These are phyloP conservation scores for Bettongia penicillata DNA, from an alignment of 2,113 vertebrate genomes.

Conservation along the genomic window DNA sequence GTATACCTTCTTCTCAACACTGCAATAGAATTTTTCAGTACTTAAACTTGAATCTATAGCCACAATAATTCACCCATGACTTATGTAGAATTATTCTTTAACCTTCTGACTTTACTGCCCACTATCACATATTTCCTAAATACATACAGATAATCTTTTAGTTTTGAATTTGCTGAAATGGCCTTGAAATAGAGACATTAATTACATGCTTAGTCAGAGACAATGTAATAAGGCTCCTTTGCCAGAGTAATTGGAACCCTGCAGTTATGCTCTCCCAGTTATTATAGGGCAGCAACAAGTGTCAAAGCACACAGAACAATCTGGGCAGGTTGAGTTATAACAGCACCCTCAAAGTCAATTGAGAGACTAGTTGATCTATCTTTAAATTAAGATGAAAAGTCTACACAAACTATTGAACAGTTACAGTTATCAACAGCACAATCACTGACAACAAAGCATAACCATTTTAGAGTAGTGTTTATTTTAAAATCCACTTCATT, in stretches of 20 bases:
- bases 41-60: constrained; percentile 17
- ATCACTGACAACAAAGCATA: neutral
- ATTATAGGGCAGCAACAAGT: constrained; percentile 53
- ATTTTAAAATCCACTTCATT: constrained; percentile 53
- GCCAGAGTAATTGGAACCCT: constrained; percentile 65
- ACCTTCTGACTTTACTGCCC: neutral
- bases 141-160: constrained; percentile 7
- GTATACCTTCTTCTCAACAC: neutral
- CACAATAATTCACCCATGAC: constrained; percentile 21
- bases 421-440: constrained; percentile 24
- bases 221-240: constrained; percentile 52
- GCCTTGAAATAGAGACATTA: constrained; percentile 68
- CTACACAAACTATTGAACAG: neutral
- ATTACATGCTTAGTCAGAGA: constrained; percentile 49
- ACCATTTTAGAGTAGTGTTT: constrained; percentile 20
- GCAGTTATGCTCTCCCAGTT: constrained; percentile 26
- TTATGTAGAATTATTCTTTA: neutral
- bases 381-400: constrained; percentile 50
- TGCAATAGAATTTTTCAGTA: neutral
- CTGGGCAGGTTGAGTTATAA: constrained; percentile 31
- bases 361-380: constrained; percentile 9
- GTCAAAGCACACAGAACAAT: constrained; percentile 57
- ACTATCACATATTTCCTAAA: neutral
- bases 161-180: constrained; percentile 70
- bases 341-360: constrained; percentile 14